Evolutionary conservation across 2,113 vertebrate genomes (phyloP).

Genomic region (Chaetorhynchus papuensis): DNA sequence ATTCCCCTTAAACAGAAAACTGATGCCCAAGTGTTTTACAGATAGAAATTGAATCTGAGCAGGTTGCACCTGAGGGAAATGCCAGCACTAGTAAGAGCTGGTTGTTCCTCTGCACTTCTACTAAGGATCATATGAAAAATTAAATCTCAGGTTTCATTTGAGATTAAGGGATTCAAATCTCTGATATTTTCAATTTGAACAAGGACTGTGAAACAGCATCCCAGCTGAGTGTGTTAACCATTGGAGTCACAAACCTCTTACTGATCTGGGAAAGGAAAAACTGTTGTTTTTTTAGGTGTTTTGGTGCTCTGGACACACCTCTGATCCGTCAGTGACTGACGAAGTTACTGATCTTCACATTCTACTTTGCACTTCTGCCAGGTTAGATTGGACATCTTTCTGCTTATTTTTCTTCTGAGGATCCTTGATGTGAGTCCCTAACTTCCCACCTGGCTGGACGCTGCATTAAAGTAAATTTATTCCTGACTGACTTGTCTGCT

Average conservation of each 20-base stretch:
- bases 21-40: neutral
- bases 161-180: neutral
- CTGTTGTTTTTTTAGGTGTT: rapidly evolving
- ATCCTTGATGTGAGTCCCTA: neutral
- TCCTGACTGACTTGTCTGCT: neutral
- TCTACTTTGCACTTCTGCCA: neutral
- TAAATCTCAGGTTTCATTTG: neutral
- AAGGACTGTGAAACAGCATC: neutral
- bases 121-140: neutral
- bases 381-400: neutral
- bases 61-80: neutral
- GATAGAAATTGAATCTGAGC: neutral
- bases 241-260: neutral
- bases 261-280: neutral
- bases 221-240: neutral
- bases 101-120: neutral
- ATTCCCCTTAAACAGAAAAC: neutral
- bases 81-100: neutral
- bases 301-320: neutral
- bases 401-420: neutral
- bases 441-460: neutral
- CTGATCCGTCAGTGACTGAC: neutral
- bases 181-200: neutral
- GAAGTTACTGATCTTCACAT: neutral
- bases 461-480: neutral